Base-by-base conservation (phyloP, 92 coral and sea anemone genomes). In the Anthopleura xanthogrammica region DNA sequence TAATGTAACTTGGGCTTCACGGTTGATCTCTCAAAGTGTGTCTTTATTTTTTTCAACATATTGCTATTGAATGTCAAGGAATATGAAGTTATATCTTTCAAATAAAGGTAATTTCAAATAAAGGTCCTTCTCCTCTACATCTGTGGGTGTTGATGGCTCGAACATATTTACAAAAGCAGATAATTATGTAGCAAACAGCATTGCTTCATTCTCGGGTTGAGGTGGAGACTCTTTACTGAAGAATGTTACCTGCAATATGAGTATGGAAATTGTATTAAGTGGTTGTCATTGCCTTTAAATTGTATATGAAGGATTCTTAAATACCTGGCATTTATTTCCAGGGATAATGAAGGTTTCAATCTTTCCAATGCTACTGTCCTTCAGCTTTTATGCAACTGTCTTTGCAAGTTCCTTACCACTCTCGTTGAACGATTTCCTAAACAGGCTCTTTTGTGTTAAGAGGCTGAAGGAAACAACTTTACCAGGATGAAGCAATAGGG, bases 391-490 rank as follows among this genome's bases (percentile, higher is more conserved):
- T 11, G 65, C 20, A 11, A 60, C 65, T 11, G 65, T 60, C 17
- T 60, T 60, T 9, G 65, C 65, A 60, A 60, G 65, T 5, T 60
- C 3, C 65, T 60, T 60, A 11, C 65, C 17, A 60, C 22, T 60
- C 1, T 60, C 0, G 22, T 60, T 60, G 22, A 60, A 60, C 4
- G 65, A 11, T 14, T 60, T 60, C 20, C 65, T 60, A 60, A 60
- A 60, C 65, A 60, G 20, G 65, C 65, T 60, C 65, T 60, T 60
- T 11, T 60, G 65, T 60, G 65, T 60, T 16, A 60, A 60, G 22
- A 60, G 65, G 65, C 65, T 60, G 65, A 60, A 60, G 65, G 65
- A 60, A 60, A 60, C 65, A 60, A 60, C 22, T 60, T 60, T 60
- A 60, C 65, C 65, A 60, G 65, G 65, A 60, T 60, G 17, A 60